Evolutionary conservation across 2,888 invertebrate genomes (phyloP).

Genomic region (Dynastes maya): DNA sequence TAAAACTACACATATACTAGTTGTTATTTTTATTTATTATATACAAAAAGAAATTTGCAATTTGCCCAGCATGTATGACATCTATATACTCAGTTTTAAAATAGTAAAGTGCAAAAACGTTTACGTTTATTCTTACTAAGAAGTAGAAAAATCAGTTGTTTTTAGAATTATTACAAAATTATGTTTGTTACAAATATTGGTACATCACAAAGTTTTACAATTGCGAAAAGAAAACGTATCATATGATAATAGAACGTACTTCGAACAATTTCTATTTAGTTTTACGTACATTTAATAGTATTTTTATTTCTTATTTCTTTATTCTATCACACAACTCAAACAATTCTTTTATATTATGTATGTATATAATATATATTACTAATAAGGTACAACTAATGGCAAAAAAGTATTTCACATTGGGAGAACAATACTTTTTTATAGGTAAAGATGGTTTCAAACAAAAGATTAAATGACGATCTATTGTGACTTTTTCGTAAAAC

Average conservation of each 20-base stretch:
- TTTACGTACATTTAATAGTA: conserved; percentile 29
- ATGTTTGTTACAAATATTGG: conserved; percentile 49
- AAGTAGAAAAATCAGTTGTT: conserved; percentile 51
- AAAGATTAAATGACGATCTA: conserved; percentile 22
- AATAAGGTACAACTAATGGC: conserved; percentile 53
- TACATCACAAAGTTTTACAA: conserved; percentile 50
- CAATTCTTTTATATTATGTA: conserved; percentile 42
- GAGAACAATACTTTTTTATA: conserved; percentile 51
- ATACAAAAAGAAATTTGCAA: conserved; percentile 59
- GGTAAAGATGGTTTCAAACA: conserved; percentile 52
- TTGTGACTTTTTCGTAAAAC: conserved; percentile 7
- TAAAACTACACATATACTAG: conserved; percentile 50
- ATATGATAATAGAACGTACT: conserved; percentile 43
- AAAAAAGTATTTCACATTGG: conserved; percentile 49
- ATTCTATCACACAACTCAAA: conserved; percentile 50
- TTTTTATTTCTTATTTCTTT: conserved; percentile 21
- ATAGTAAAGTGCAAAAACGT: conserved; percentile 54
- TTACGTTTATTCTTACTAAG: conserved; percentile 50
- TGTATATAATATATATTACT: conserved; percentile 46
- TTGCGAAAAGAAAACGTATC: conserved; percentile 30
- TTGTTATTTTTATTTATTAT: conserved; percentile 60
- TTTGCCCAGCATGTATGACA: conserved; percentile 54
- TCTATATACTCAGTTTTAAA: conserved; percentile 51
- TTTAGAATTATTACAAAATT: conserved; percentile 47
- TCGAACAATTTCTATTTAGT: conserved; percentile 46